Conservation (phyloP, 2,113 vertebrate species). For the Zosterops borbonicus region DNA sequence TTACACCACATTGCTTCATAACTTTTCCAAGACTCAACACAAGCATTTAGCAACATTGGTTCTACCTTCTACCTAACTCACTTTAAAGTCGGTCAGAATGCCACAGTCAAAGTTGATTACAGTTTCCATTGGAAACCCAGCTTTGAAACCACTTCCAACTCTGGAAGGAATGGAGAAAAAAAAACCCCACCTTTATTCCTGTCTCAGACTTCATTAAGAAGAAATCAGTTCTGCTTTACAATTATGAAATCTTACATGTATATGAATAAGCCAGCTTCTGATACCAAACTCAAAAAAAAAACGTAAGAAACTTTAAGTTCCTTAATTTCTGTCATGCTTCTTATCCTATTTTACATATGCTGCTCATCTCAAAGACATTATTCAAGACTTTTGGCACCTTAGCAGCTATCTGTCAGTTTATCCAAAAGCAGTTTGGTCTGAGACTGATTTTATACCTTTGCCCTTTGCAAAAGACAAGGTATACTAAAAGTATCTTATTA, state of each 20-base stretch:
- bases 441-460: not conserved
- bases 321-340: not conserved
- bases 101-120: not conserved
- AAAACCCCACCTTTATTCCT: not conserved
- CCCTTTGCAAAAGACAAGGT: not conserved
- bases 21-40: not conserved
- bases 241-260: not conserved
- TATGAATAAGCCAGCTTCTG: not conserved
- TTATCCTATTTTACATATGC: not conserved
- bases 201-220: not conserved
- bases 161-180: accelerated
- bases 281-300: not conserved
- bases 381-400: not conserved
- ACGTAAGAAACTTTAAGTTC: not conserved
- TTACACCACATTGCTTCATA: not conserved
- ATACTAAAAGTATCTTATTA: not conserved
- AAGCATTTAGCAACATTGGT: not conserved
- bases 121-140: not conserved
- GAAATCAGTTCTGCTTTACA: not conserved
- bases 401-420: not conserved
- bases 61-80: not conserved
- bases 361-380: not conserved
- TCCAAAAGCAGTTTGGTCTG: not conserved
- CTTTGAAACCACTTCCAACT: not conserved
- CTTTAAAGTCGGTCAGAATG: not conserved